A percentile compares a stretch with the other conserved stretches of the same genome.
Conservation (phyloP, 2,797 vertebrate species). For the Spinibarbus caldwelli region DNA sequence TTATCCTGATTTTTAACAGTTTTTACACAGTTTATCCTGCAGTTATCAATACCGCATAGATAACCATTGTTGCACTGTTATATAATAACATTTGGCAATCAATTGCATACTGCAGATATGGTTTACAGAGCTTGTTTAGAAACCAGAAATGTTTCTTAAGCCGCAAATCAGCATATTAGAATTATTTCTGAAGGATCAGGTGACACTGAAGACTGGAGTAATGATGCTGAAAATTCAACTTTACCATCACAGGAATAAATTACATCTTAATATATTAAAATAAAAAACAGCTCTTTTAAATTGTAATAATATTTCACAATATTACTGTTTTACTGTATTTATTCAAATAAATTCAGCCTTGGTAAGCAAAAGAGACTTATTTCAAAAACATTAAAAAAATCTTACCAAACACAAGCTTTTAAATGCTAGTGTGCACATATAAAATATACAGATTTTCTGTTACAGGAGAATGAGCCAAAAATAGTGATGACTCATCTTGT, state of each 20-base stretch:
- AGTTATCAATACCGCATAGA: not conserved
- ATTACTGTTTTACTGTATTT: not conserved
- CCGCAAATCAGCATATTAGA: not conserved
- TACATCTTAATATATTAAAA: not conserved
- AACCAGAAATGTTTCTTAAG: not conserved
- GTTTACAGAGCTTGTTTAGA: not conserved
- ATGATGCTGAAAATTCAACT: not conserved
- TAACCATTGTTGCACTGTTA: not conserved
- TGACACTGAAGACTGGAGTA: not conserved
- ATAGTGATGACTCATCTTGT: not conserved
- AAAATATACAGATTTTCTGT: not conserved
- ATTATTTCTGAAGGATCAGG: not conserved
- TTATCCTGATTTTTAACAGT: no score
- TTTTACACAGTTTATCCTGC: no score
- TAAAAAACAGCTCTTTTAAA: not conserved
- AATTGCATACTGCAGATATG: not conserved
- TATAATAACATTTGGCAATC: not conserved
- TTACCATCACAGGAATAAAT: not conserved
- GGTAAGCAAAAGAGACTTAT: not conserved
- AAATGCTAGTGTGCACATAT: not conserved
- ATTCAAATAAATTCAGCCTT: not conserved
- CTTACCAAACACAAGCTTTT: not conserved
- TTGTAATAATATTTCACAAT: not conserved
- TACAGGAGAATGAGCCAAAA: not conserved
- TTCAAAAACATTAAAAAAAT: not conserved